Base-by-base conservation (phyloP, 2,888 invertebrate genomes). In the Drosophila testacea region DNA sequence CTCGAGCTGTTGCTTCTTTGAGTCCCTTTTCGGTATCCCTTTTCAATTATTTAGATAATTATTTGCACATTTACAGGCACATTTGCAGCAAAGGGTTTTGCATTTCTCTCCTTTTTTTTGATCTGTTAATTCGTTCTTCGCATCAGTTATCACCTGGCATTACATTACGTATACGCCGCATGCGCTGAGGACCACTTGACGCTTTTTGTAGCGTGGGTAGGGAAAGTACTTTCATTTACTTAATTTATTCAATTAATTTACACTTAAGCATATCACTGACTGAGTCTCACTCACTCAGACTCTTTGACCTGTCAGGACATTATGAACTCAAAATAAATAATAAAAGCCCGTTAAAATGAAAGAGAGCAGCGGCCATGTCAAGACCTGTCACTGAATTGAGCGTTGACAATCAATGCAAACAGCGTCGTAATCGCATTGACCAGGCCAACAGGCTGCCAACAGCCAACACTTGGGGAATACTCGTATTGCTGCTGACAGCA, bases 41-140 rank as follows among this genome's bases (percentile, higher is more conserved):
- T 87, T 87, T 89, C 81, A 81, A 85, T 86, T 87, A 89, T 86
- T 86, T 86, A 84, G 85, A 88, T 88, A 84, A 89, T 86, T 86
- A 87, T 88, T 85, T 89, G 79, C 82, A 77, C 82, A 81, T 30
- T 70, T 50, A 44, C 68, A 54, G 55, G 79, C 82, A 77, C 82
- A 81, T 30, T 70, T 50, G 46, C 68, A 54, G 55, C 39, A 10
- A 48, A 28, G 13, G 13, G 10, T 9, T 10, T 30, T n/a, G 9
- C 32, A 32, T 32, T 32, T 1, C 39, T 22, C 3, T 22, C 2
- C 16, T 22, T 22, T 22, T 22, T 22, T 22, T 22, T 48, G 57
- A 64, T 22, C 61, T 63, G 51, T 59, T 62, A 59, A 69, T 66
- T 56, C 47, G 42, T 30, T 47, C 52, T 42, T 44, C 50, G 63